Base-by-base conservation (phyloP, 2,888 invertebrate species). In the Cephus spinipes region DNA sequence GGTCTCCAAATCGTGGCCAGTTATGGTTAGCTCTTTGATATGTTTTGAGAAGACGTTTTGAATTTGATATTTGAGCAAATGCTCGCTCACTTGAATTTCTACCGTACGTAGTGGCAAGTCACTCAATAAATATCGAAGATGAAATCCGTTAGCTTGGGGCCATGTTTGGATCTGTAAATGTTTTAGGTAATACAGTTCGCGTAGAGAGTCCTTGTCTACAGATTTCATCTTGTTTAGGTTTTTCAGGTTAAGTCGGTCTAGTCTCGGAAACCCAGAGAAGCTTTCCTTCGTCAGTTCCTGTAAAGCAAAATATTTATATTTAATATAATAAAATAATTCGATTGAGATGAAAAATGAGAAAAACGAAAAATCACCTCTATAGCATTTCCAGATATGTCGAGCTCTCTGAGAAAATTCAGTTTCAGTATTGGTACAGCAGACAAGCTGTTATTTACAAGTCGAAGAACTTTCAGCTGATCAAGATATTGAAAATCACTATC, bases 321-420 rank as follows among this genome's bases (percentile, higher is more conserved):
- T 23, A 23, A 55, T 23, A 2, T 71, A 68, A n/a, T 75, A 40
- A 36, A 23, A 15, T 35, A 31, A 11, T 0, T 9, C 11, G 36
- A 9, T 68, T 68, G 12, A 23, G 1, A 73, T 55, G 31, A 76
- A 15, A 74, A 73, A 71, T 77, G 31, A 23, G 15, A 55, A 23
- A 40, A 55, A 55, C 0, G 23, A 71, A 74, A 79, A 74, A 80
- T 90, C 86, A 93, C 93, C 91, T 94, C 94, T 80, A 98, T 94
- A 12, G 97, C 97, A 92, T 98, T 98, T 88, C 94, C 94, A 0
- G 97, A 96, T 77, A 98, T 89, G 90, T 97, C 97, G 77, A 98
- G 92, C 73, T 94, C 93, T 82, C 96, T 95, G 82, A 98, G 93
- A 81, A 95, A 94, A 79, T 93, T 94, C 82, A 97, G 93, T 89